Evolutionary conservation across 2,113 vertebrate genomes (phyloP), one percentile per base, ranked within the genome.

Genomic region (Petroica traversi): DNA sequence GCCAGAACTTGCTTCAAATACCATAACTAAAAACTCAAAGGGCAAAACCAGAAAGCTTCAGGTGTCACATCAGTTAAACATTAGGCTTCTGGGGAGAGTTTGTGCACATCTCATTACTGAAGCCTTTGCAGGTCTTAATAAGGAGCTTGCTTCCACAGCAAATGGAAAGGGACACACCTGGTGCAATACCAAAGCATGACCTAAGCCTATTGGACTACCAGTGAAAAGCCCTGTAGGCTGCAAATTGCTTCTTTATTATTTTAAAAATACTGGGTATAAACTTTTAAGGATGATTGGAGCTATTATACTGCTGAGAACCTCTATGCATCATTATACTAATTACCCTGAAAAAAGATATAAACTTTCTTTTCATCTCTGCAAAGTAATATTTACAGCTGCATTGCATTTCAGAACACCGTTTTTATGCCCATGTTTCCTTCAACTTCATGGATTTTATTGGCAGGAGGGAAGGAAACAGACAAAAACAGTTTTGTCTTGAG

Each of bases 401-500:
- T 0, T 79, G 78, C 82, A 52, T 90, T 96, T 94, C 78, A 88
- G 87, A 94, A 66, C 58, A 36, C 66, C 76, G 89, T 22, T 95
- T 94, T 95, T 83, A 89, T 85, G 93, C 40, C 85, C 46, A 14
- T 54, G 58, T 83, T 94, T 92, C 92, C 85, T 94, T 84, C 78
- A 94, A 88, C 62, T 85, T 49, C 63, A 73, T 51, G 38, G 46
- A 91, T 92, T 85, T 94, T 92, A 96, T 45, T 79, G 71, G 95
- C 89, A 94, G 66, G 38, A 69, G 74, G n/a, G 58, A 84, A 92
- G 59, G 81, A 93, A 95, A 95, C 54, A 34, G 58, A 93, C 71
- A 92, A 74, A 89, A 82, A 0, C 74, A 89, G 92, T 79, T 95
- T 85, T 96, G 92, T 82, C 94, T 96, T 89, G 89, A 96, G 81